Percentiles rank a stretch among this genome's conserved stretches.
Evolutionary conservation across 2,113 vertebrate species (phyloP).

Genomic region (Astur gentilis): DNA sequence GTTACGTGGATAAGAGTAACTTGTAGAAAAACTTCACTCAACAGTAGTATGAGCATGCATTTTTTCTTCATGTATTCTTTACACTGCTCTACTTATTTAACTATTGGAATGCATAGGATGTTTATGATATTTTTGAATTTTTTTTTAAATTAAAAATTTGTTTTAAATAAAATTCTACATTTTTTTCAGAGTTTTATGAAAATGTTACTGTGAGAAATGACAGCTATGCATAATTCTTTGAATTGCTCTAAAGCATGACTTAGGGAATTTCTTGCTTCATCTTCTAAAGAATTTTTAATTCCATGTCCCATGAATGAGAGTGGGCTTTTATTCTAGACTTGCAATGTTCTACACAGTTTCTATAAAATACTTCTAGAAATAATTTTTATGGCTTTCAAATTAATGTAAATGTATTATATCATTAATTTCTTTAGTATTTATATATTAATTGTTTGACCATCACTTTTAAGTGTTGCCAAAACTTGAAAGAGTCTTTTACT

Average conservation of each 20-base stretch:
- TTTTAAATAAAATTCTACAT: not conserved
- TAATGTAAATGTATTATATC: not conserved
- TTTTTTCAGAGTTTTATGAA: not conserved
- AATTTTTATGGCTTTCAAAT: not conserved
- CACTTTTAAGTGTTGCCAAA: not conserved
- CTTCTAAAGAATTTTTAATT: not conserved
- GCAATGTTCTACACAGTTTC: not conserved
- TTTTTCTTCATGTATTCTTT: not conserved
- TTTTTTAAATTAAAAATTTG: not conserved
- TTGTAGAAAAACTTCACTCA: not conserved
- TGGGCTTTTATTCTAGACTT: not conserved
- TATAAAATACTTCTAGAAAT: not conserved
- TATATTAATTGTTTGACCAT: not conserved
- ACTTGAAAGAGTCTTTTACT: not conserved
- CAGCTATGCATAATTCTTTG: not conserved
- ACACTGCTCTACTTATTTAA: not conserved
- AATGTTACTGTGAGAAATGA: not conserved
- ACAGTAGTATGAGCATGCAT: accelerated
- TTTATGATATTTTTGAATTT: not conserved
- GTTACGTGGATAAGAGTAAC: not conserved
- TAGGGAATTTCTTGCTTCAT: not conserved
- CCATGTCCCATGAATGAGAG: not conserved
- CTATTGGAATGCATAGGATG: not conserved
- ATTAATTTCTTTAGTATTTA: not conserved
- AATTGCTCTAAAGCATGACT: not conserved